Evolutionary conservation across 2,888 invertebrate genomes (phyloP).

Genomic region (Crocallis elinguaria): DNA sequence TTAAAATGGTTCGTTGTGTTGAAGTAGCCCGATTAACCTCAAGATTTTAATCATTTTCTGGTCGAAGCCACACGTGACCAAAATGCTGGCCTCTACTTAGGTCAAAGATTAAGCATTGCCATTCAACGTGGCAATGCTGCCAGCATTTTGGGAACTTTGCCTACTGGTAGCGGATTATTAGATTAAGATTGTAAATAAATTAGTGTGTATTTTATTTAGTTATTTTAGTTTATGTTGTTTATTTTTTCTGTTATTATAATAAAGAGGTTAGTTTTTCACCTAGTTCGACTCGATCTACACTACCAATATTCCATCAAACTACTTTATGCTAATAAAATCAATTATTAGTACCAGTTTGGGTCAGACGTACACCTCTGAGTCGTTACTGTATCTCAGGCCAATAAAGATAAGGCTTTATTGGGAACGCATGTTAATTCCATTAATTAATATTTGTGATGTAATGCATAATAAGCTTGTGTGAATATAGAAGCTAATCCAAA

Average conservation of each 20-base stretch:
- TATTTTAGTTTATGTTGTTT: not conserved
- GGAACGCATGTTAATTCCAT: conserved; percentile 21
- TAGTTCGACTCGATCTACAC: not conserved
- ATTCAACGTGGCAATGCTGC: too few species aligned
- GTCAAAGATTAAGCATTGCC: too few species aligned
- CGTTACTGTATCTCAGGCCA: conserved; percentile 11
- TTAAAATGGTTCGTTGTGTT: too few species aligned
- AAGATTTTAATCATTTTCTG: too few species aligned
- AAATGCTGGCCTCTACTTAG: too few species aligned
- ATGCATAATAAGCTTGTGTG: conserved; percentile 1
- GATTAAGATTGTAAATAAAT: too few species aligned
- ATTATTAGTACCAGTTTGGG: conserved; percentile 18
- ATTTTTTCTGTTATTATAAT: not conserved
- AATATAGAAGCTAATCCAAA: not conserved
- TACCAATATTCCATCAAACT: conserved; percentile 9
- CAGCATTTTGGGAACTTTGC: too few species aligned
- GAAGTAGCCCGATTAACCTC: too few species aligned
- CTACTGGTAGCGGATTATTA: too few species aligned
- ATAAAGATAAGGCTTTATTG: conserved; percentile 26
- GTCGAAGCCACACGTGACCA: too few species aligned
- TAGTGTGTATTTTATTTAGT: too few species aligned
- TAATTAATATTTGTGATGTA: conserved; percentile 24
- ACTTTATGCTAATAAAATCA: conserved; percentile 20
- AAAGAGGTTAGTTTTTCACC: too few species aligned
- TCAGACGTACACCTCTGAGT: conserved; percentile 16